These are phyloP conservation scores for Arbacia lixula DNA, from an alignment of 53 echinoderm and acorn worm species.

Conservation along the genomic window DNA sequence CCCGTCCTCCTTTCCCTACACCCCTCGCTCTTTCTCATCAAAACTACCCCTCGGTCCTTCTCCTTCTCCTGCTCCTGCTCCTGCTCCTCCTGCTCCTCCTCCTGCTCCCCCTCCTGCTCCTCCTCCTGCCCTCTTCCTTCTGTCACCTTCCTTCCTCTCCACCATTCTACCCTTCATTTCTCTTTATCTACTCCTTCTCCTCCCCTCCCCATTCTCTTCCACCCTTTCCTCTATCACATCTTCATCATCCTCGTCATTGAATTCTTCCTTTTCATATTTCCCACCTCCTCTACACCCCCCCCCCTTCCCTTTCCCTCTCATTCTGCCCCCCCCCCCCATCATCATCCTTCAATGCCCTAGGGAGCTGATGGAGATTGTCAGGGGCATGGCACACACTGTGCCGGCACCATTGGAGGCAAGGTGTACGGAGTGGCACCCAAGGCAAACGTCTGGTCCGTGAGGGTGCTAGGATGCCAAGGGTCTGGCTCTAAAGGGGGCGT, in stretches of 20 bases:
- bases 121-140: too few relatives aligned
- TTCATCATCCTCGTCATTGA: background rate
- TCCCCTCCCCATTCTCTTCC: too few relatives aligned
- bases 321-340: background rate
- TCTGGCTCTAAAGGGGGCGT: constrained; percentile 65
- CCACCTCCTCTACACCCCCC: too few relatives aligned
- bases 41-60: background rate
- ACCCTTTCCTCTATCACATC: too few relatives aligned
- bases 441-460: constrained; percentile 54
- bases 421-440: constrained; percentile 70
- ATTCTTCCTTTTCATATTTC: background rate
- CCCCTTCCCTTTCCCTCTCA: too few relatives aligned
- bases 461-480: constrained; percentile 67
- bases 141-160: too few relatives aligned
- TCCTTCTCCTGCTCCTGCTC: too few relatives aligned
- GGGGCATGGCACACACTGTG: constrained; percentile 76
- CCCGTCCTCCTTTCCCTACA: background rate
- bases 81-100: too few relatives aligned
- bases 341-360: constrained; percentile 2
- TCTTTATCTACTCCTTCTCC: too few relatives aligned
- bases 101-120: too few relatives aligned
- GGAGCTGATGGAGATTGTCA: constrained; percentile 66
- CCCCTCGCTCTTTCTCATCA: background rate
- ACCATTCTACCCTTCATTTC: too few relatives aligned
- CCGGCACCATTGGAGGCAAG: constrained; percentile 64